These are phyloP conservation scores for Mustela nigripes DNA, from an alignment of 2,113 vertebrate genomes.

Conservation along the genomic window DNA sequence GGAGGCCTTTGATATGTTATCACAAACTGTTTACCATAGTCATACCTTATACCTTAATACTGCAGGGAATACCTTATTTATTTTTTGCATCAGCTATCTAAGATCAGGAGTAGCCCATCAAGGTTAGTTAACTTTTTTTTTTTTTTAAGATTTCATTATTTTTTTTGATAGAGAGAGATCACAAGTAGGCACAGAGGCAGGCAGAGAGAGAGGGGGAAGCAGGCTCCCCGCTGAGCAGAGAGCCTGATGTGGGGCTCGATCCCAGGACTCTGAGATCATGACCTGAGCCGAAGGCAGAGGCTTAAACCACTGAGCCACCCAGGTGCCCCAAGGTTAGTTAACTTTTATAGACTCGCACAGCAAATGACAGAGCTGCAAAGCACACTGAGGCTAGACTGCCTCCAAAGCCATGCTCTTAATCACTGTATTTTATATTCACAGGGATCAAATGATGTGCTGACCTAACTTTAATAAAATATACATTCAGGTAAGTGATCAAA, in stretches of 20 bases:
- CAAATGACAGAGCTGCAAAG: neutral
- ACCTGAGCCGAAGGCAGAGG: too few relatives aligned
- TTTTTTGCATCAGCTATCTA: neutral
- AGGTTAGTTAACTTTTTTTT: neutral
- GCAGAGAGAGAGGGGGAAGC: too few relatives aligned
- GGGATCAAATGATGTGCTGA: neutral
- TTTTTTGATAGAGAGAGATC: too few relatives aligned
- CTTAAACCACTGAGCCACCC: too few relatives aligned
- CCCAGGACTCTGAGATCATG: too few relatives aligned
- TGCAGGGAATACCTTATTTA: neutral
- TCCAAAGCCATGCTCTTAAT: neutral
- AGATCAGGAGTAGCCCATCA: neutral
- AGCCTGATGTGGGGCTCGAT: too few relatives aligned
- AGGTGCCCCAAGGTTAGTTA: neutral
- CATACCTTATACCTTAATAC: neutral
- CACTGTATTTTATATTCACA: neutral
- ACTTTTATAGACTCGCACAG: neutral
- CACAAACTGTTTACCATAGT: neutral
- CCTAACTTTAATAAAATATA: neutral
- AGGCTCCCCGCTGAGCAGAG: too few relatives aligned
- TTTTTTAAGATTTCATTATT: too few relatives aligned
- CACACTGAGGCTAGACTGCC: neutral
- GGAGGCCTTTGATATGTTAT: neutral
- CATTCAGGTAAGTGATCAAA: neutral
- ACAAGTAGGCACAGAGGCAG: too few relatives aligned